Conservation (phyloP, 2,888 invertebrate species). For the Lepidocyrtinus sp. region DNA sequence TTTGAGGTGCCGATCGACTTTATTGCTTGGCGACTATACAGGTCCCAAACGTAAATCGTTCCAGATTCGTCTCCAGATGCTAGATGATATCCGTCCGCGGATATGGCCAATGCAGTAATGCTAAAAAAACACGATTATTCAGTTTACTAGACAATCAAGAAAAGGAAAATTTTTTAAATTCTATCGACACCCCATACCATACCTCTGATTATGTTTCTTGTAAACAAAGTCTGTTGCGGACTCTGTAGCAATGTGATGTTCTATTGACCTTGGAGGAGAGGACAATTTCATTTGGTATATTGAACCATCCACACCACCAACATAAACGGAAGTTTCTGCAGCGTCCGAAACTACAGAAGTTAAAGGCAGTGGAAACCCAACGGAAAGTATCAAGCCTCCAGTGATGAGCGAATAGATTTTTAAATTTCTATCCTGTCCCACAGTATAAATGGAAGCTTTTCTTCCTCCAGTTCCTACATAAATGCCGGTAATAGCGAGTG, state of each 20-base stretch:
- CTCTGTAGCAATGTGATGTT: constrained; percentile 78
- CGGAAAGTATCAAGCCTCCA: constrained; percentile 80
- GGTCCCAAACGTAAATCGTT: constrained; percentile 86
- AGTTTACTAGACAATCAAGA: background rate
- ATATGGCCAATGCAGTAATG: constrained; percentile 82
- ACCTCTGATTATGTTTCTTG: constrained; percentile 78
- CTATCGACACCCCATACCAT: background rate
- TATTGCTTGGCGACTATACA: constrained; percentile 82
- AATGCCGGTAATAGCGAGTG: constrained; percentile 84
- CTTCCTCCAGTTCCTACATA: constrained; percentile 81
- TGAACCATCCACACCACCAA: constrained; percentile 82
- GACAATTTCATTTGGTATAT: constrained; percentile 81
- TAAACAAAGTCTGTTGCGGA: constrained; percentile 75
- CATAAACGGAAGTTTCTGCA: constrained; percentile 81
- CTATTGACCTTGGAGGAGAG: constrained; percentile 79
- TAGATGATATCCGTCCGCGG: constrained; percentile 81
- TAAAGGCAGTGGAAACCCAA: constrained; percentile 82
- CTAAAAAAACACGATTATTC: constrained; percentile 69
- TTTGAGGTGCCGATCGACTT: constrained; percentile 77
- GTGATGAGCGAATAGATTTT: constrained; percentile 84
- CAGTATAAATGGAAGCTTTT: constrained; percentile 81
- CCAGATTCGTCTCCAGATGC: constrained; percentile 85
- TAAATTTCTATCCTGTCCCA: constrained; percentile 86
- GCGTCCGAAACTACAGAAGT: constrained; percentile 81
- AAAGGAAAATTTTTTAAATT: background rate